Conservation (phyloP, 2,888 invertebrate genomes). For the Cantharis lateralis region DNA sequence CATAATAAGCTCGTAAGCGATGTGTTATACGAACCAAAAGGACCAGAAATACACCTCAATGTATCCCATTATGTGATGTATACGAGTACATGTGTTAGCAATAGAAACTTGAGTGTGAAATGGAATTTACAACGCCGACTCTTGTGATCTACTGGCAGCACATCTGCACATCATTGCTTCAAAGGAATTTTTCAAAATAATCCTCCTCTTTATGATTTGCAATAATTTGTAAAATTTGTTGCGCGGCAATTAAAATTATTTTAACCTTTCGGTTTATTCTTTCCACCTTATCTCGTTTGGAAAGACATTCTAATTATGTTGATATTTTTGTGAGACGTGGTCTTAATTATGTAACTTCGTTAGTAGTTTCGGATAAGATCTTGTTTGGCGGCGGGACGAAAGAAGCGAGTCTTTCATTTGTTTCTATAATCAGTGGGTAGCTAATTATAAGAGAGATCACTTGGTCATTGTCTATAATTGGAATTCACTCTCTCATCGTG, state of each 20-base stretch:
- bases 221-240: neutral
- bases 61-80: constrained; percentile 30
- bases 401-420: constrained; percentile 32
- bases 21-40: neutral
- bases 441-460: constrained; percentile 32
- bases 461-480: constrained; percentile 28
- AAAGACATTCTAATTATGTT: neutral
- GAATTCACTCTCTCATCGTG: neutral
- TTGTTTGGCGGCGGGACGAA: constrained; percentile 25
- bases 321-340: neutral
- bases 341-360: constrained; percentile 30
- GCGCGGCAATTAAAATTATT: neutral
- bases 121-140: constrained; percentile 36
- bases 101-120: constrained; percentile 33
- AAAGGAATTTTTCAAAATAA: constrained; percentile 24
- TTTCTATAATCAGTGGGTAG: constrained; percentile 37
- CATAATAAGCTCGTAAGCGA: neutral
- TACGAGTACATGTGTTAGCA: constrained; percentile 32
- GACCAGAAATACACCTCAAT: constrained; percentile 37
- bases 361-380: constrained; percentile 31
- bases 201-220: constrained; percentile 13
- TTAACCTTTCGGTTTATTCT: neutral
- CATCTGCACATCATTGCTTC: constrained; percentile 33
- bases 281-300: neutral
- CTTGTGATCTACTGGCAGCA: constrained; percentile 28